Evolutionary conservation across 2,888 invertebrate species (phyloP), one percentile per base, ranked within the genome.

Genomic region (Agonopterix subpropinquella): DNA sequence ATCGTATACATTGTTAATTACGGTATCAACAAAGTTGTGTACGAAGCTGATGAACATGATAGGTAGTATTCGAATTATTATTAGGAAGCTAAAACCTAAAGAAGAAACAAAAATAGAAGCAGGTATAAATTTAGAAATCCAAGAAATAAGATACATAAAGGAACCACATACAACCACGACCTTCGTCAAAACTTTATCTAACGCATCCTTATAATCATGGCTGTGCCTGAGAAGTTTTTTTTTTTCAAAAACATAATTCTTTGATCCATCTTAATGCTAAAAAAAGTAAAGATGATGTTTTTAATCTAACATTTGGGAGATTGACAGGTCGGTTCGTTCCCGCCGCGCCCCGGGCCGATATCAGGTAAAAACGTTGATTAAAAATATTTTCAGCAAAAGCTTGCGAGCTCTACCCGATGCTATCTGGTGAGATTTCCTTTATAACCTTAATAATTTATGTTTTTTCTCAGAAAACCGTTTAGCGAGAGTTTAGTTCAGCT

Each of bases 151-250:
- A 35, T 48, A 47, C 36, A 45, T 48, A 47, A 60, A 58, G 54
- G 64, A 59, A 62, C 69, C 68, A 75, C 59, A 71, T 71, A 69
- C 62, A 55, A 70, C 70, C 58, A 56, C 76, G 75, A 87, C 87
- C 88, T 87, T 86, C 88, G 84, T 88, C 88, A 88, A 85, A 83
- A 77, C 64, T 80, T 82, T 83, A 85, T 86, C 84, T 80, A 80
- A 79, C 74, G 75, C 64, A 73, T 74, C 77, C 77, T 73, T 75
- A 83, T 86, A 87, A 88, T 85, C 83, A 84, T 76, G 73, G 70
- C 67, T 72, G 62, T 63, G 62, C 70, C 64, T 55, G 63, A 47
- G 48, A 53, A 37, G 55, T 59, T 56, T 61, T 70, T 72, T 70
- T 72, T 70, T 65, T 61, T 61, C 51, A 51, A 56, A 61, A 63